Evolutionary conservation across 1,140 invertebrate species (phyloP).

Genomic region (Pachyrhynchus sulphureomaculatus): DNA sequence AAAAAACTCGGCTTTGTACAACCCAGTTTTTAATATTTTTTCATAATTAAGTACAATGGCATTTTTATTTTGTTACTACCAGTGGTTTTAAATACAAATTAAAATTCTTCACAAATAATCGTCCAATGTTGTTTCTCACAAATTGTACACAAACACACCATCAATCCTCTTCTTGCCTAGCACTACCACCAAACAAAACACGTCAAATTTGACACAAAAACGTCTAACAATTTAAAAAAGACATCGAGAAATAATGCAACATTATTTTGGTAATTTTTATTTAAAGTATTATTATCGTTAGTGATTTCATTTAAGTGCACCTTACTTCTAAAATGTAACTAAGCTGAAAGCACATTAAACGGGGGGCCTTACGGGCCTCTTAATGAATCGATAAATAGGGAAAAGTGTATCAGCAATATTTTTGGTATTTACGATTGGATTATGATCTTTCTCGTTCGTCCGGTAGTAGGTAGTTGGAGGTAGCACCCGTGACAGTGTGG

Average conservation of each 20-base stretch:
- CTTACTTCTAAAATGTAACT: slow-evolving; percentile 47
- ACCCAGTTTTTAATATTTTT: no score
- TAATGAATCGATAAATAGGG: slow-evolving; percentile 29
- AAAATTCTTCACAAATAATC: no score
- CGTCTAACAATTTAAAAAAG: no score
- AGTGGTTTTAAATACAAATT: no score
- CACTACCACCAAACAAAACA: no score
- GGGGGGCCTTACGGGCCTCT: background rate
- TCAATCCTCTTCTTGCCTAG: no score
- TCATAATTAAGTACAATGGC: no score
- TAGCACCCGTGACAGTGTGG: background rate
- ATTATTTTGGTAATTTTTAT: slow-evolving; percentile 17
- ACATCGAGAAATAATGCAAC: background rate
- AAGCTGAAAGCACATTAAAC: slow-evolving; percentile 47
- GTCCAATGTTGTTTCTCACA: no score
- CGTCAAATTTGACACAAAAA: no score
- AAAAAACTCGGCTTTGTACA: no score
- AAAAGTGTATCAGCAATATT: slow-evolving; percentile 43
- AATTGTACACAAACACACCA: no score
- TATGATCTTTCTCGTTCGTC: slow-evolving; percentile 7
- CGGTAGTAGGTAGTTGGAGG: background rate
- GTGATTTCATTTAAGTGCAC: slow-evolving; percentile 44
- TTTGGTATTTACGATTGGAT: slow-evolving; percentile 36
- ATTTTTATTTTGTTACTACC: no score
- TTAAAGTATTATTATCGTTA: slow-evolving; percentile 32